These are phyloP conservation scores for Chiroxiphia lanceolata DNA, from an alignment of 2,797 vertebrate genomes.

Conservation along the genomic window DNA sequence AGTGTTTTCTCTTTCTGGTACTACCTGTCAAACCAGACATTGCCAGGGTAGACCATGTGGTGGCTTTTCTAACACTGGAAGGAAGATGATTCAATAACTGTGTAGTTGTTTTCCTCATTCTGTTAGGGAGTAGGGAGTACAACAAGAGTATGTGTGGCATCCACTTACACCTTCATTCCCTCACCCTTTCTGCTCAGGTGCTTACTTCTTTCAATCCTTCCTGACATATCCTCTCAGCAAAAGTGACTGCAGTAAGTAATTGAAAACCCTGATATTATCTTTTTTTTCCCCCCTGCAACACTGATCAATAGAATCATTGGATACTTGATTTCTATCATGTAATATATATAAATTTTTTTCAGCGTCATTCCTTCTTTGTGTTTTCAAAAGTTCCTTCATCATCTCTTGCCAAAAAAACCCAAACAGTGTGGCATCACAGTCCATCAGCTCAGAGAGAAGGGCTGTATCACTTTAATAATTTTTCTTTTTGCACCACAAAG, in stretches of 20 bases:
- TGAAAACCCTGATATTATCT: background rate
- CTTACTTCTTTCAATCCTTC: background rate
- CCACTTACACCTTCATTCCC: background rate
- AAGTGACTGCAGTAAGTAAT: background rate
- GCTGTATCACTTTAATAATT: background rate
- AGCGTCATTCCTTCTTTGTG: background rate
- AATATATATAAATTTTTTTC: background rate
- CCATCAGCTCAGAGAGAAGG: background rate
- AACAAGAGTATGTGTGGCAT: background rate
- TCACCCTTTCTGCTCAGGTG: background rate
- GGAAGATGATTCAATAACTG: background rate
- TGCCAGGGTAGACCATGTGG: background rate
- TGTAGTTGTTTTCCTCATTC: background rate
- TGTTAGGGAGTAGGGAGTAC: background rate
- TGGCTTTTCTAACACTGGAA: background rate
- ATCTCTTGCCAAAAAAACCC: background rate
- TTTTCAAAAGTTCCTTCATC: background rate
- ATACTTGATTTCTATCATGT: background rate
- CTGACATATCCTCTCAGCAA: background rate
- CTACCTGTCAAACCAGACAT: background rate
- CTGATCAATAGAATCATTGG: background rate
- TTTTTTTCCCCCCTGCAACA: background rate
- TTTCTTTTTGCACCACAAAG: background rate
- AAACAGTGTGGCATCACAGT: background rate
- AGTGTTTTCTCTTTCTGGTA: background rate